Percentiles rank a stretch among this genome's conserved stretches.
Conservation (phyloP, 2,113 vertebrate species). For the Hystrix cristata region DNA sequence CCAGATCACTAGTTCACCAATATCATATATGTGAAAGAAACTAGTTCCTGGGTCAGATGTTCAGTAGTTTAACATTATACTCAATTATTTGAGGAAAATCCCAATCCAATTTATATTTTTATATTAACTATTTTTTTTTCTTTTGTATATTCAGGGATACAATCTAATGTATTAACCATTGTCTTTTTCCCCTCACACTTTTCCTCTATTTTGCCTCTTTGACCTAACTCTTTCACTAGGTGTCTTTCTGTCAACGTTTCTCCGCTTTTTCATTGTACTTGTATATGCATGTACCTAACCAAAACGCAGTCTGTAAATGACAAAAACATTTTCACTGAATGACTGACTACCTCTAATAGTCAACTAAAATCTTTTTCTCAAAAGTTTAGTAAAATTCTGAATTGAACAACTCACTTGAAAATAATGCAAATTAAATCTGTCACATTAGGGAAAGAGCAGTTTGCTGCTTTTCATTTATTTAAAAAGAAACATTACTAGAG, state of each 20-base stretch:
- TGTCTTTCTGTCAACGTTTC: neutral
- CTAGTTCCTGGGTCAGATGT: neutral
- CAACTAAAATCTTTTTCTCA: neutral
- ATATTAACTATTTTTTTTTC: neutral
- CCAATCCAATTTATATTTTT: neutral
- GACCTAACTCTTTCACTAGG: neutral
- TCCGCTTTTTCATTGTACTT: neutral
- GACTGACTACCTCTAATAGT: neutral
- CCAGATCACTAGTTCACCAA: neutral
- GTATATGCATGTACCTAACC: neutral
- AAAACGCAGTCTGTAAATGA: neutral
- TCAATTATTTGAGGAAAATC: neutral
- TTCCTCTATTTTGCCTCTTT: neutral
- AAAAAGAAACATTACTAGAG: neutral
- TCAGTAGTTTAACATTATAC: neutral
- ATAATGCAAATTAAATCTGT: neutral
- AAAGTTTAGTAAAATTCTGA: neutral
- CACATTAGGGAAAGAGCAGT: neutral
- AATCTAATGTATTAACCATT: neutral
- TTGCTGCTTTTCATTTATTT: slow-evolving; percentile 32
- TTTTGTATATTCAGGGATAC: neutral
- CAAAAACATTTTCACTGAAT: too few relatives aligned
- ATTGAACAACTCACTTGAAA: neutral
- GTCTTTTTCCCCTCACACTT: neutral
- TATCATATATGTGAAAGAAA: neutral